Percentiles rank a stretch among this genome's conserved stretches.
Evolutionary conservation across 2,113 vertebrate species (phyloP).

Genomic region (Bubalus kerabau): DNA sequence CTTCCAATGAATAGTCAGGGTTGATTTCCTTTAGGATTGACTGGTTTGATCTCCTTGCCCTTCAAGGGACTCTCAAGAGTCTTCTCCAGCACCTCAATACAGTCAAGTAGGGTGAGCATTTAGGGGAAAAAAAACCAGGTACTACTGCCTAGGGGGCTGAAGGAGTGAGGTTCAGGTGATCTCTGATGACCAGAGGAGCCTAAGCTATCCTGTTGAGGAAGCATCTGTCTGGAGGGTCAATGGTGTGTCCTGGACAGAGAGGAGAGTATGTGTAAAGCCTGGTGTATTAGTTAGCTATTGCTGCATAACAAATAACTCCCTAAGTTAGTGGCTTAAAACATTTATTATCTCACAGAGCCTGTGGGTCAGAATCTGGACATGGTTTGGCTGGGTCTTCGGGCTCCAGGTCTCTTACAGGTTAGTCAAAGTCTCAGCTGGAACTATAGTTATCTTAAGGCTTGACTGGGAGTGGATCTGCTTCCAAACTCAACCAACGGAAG

Average conservation of each 20-base stretch:
- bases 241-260: not conserved
- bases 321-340: not conserved
- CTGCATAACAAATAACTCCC: not conserved
- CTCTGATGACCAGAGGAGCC: not conserved
- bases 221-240: not conserved
- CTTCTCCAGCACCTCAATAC: not conserved
- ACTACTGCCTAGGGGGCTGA: not conserved
- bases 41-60: not conserved
- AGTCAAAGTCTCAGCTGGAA: not conserved
- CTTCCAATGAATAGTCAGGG: not conserved
- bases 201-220: not conserved
- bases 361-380: not conserved
- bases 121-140: not conserved
- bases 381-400: not conserved
- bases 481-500: not conserved
- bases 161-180: not conserved
- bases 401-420: not conserved
- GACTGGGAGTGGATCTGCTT: not conserved
- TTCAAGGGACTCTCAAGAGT: not conserved
- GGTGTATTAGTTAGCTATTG: not conserved
- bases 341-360: not conserved
- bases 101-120: not conserved
- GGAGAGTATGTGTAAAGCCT: not conserved
- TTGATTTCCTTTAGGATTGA: not conserved
- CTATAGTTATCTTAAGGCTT: not conserved